phyloP scores from a whole-genome alignment of 2,797 vertebrate genomes.

The Tragopan temminckii region DNA sequence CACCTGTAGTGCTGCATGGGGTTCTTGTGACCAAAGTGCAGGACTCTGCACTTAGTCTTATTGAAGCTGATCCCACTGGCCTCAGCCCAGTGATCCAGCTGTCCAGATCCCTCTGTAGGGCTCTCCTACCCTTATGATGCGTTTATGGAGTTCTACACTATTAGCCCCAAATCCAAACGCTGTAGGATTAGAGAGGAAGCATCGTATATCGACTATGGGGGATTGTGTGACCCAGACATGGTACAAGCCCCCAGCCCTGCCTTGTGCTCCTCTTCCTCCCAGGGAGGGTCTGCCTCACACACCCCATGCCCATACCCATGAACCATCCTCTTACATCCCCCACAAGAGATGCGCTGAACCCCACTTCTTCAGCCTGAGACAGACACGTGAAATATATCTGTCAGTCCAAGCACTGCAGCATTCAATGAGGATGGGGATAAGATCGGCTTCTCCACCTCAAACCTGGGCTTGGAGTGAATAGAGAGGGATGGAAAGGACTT shows the following conservation, averaged over 20 bases:
- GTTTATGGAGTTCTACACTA: background rate
- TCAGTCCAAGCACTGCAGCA: background rate
- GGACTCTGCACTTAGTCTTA: no score
- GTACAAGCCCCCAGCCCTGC: background rate
- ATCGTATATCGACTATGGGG: no score
- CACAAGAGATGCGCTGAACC: no score
- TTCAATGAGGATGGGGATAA: background rate
- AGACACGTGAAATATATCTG: fast-evolving
- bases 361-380: fast-evolving
- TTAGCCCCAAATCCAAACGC: no score
- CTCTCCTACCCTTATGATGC: background rate
- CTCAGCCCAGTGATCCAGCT: no score
- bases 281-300: background rate
- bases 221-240: background rate
- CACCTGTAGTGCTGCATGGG: no score
- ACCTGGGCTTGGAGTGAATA: background rate
- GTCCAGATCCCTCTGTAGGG: no score
- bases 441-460: background rate
- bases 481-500: background rate
- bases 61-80: no score
- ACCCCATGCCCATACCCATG: background rate
- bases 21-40: no score
- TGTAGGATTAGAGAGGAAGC: background rate
- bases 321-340: background rate
- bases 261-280: background rate